phyloP scores from a whole-genome alignment of 1,140 invertebrate genomes.

The Bombus soroeensis region DNA sequence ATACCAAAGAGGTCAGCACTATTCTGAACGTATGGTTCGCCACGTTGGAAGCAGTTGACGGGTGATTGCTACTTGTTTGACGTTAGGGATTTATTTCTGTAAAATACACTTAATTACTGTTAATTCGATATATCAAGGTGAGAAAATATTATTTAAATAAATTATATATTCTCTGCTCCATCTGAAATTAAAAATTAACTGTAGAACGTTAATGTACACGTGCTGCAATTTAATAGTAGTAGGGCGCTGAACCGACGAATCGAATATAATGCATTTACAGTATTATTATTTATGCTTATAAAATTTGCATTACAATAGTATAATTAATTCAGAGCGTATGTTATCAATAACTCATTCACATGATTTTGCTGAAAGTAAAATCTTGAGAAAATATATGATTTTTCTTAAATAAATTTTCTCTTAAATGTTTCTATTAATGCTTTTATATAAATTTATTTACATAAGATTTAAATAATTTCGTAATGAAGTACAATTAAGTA shows the following conservation, averaged over 20 bases:
- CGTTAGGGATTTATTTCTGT: constrained; percentile 62
- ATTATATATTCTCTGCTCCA: background rate
- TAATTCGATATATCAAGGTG: constrained; percentile 57
- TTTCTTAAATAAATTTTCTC: background rate
- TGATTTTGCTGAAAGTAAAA: background rate
- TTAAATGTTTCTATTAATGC: background rate
- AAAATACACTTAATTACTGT: constrained; percentile 58
- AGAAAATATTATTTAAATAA: constrained; percentile 30
- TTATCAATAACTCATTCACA: background rate
- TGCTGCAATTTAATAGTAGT: constrained; percentile 36
- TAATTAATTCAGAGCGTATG: background rate
- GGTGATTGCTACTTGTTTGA: constrained; percentile 73
- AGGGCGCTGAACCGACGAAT: constrained; percentile 45
- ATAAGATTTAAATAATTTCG: background rate
- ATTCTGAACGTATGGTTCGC: constrained; percentile 67
- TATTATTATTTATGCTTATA: constrained; percentile 7
- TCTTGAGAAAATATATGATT: background rate
- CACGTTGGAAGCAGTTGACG: constrained; percentile 82
- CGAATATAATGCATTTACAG: background rate
- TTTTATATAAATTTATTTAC: background rate
- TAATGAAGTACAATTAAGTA: background rate
- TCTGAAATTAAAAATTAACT: background rate
- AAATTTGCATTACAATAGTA: background rate
- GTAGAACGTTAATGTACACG: constrained; percentile 3
- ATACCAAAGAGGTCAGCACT: constrained; percentile 51